Base-by-base conservation (phyloP, 2,888 invertebrate species). In the Scaptomyza polygonia region DNA sequence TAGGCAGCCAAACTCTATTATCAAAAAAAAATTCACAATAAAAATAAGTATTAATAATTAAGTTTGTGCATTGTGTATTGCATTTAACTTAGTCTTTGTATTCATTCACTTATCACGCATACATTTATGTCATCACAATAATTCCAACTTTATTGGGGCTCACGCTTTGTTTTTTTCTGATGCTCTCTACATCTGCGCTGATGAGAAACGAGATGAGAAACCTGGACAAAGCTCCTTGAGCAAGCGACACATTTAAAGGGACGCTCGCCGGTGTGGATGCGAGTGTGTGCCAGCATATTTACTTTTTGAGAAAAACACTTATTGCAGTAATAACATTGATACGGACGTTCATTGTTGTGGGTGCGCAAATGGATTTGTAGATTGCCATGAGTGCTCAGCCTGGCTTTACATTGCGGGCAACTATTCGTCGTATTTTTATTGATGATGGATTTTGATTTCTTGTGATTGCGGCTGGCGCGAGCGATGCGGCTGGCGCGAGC, bases 261-360 rank as follows among this genome's bases (percentile, higher is more conserved):
- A 32, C 48, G 44, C n/a, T 71, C 67, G 6, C 45, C 59, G 11
- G 66, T 70, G 43, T 66, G 70, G 1, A 25, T 27, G 11, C 62
- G 66, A 3, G n/a, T 57, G 32, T 72, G 71, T 2, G 57, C 54
- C 0, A 9, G 7, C 14, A 63, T 8, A 4, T 12, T 7, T 0
- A 34, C 1, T 3, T 16, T 52, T 16, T 59, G 64, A 1, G 1
- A 0, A 11, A 69, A 72, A 0, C 12, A 1, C 9, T 53, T 68
- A 3, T 39, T 9, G n/a, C 68, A 72, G 2, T 49, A 12, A 1
- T 6, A 7, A 18, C 58, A 72, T 12, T 48, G 16, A 16, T 7
- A 58, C 7, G 58, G 70, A 9, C 65, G 58, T 5, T 71, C 69
- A 0, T 65, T 65, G 1, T 69, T 59, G 30, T 69, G 70, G 27